Evolutionary conservation across 2,797 vertebrate species (phyloP), one percentile per base, ranked within the genome.

Genomic region (Allobates femoralis): DNA sequence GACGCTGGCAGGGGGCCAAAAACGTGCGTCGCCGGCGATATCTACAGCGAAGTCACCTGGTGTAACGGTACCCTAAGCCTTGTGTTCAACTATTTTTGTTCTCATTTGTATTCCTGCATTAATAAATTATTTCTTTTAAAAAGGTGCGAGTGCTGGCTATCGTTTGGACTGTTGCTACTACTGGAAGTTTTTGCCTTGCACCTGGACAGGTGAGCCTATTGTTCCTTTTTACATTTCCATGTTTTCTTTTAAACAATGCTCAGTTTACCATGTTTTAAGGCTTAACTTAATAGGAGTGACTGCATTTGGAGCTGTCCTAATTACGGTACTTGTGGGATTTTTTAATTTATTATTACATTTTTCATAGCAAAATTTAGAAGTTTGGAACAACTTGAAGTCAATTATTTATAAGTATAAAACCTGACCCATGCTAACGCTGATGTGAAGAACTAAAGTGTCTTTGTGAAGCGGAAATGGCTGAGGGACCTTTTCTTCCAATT

Each of bases 291-390:
- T 73, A 46, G 37, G 41, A 26, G 41, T 50, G 41, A 26, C 69
- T 26, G 69, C n/a, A 21, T 41, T n/a, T 50, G 69, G 37, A 73
- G 21, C 41, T 21, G 69, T 73, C 23, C 2, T 50, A 50, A 73
- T 46, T 73, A n/a, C n/a, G n/a, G n/a, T n/a, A 73, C 69, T 46
- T 73, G 41, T 73, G 69, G 69, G 69, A 73, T 46, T 73, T 73
- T 73, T 73, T 23, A 37, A 26, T 73, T 73, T 21, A 46, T 32
- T 21, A 46, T 32, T 46, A 50, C 37, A 50, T 26, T 73, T 73
- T 14, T 73, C 37, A 46, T n/a, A 73, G 69, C 37, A 73, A 14
- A 73, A 46, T 50, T 3, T 73, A 73, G 50, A 73, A 46, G 69
- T 73, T 73, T 14, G 16, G n/a, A 46, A 12, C 37, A 50, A n/a